Percentiles rank a stretch among this genome's conserved stretches.
phyloP scores from a whole-genome alignment of 2,113 vertebrate species.

The Lampris megalopsis region DNA sequence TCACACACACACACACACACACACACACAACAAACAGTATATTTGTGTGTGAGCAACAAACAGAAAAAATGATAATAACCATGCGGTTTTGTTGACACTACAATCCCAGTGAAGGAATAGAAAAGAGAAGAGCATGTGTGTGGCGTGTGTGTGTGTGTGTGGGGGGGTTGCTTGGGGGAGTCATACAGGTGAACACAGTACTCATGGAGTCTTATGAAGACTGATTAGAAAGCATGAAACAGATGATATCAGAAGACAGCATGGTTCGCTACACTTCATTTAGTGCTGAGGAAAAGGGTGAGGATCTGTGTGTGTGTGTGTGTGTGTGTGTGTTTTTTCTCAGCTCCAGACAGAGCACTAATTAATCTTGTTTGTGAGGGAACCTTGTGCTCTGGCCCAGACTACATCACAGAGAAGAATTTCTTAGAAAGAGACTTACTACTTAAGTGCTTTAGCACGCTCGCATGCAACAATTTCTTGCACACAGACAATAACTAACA shows the following conservation, averaged over 20 bases:
- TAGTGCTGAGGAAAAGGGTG: constrained; percentile 35
- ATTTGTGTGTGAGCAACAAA: too few relatives aligned
- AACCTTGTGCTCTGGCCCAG: constrained; percentile 62
- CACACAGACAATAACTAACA: constrained; percentile 45
- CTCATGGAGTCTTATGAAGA: constrained; percentile 42
- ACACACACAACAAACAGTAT: not conserved
- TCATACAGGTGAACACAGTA: constrained; percentile 33
- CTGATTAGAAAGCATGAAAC: constrained; percentile 39
- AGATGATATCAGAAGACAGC: constrained; percentile 33
- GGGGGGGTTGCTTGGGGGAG: not conserved
- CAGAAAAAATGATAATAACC: too few relatives aligned
- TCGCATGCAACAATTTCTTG: constrained; percentile 11
- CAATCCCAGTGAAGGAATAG: constrained; percentile 30
- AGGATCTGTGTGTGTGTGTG: constrained; percentile 26
- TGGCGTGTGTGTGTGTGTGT: not conserved
- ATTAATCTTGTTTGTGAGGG: constrained; percentile 73
- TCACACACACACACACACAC: constrained; percentile 24
- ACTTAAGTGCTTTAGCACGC: constrained; percentile 35
- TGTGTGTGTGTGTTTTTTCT: not conserved
- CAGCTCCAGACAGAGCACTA: constrained; percentile 62
- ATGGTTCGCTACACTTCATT: constrained; percentile 36
- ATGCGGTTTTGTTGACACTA: constrained; percentile 40
- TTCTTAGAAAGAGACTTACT: constrained; percentile 73
- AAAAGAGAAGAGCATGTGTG: constrained; percentile 36
- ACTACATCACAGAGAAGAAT: constrained; percentile 52